Evolutionary conservation across 2,888 invertebrate species (phyloP).

Genomic region (Geophilus truncorum): DNA sequence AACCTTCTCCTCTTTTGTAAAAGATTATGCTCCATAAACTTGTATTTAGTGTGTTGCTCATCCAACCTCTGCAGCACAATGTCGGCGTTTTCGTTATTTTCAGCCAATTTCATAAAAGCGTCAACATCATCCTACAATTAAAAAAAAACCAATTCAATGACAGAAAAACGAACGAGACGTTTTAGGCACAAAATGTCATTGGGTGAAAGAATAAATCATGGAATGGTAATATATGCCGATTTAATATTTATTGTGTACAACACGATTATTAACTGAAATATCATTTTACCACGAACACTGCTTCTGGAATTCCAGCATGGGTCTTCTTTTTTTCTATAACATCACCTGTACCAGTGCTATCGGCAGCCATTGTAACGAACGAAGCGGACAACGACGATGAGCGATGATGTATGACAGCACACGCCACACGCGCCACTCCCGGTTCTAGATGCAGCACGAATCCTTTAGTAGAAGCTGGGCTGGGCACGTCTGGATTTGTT

Average conservation of each 20-base stretch:
- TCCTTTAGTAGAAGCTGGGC: too few species aligned
- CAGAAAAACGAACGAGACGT: background rate
- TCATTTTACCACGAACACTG: constrained; percentile 70
- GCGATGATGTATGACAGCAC: background rate
- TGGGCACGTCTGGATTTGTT: background rate
- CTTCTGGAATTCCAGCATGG: constrained; percentile 78
- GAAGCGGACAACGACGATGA: too few species aligned
- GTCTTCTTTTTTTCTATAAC: background rate
- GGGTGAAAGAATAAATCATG: background rate
- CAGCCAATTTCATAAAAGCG: constrained; percentile 76
- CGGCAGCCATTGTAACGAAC: constrained; percentile 19
- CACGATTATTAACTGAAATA: background rate
- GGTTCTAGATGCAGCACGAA: background rate
- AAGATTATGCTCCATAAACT: constrained; percentile 93
- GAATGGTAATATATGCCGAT: background rate
- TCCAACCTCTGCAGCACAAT: constrained; percentile 79
- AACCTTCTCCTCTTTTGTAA: constrained; percentile 73
- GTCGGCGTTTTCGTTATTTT: constrained; percentile 76
- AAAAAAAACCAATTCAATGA: background rate
- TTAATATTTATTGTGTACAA: too few species aligned
- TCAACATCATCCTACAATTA: constrained; percentile 77
- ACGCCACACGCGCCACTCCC: background rate
- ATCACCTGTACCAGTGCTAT: constrained; percentile 4
- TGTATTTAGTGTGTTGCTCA: constrained; percentile 92
- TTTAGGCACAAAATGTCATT: background rate